Conservation (phyloP, 2,113 vertebrate species). For the Columbina picui region DNA sequence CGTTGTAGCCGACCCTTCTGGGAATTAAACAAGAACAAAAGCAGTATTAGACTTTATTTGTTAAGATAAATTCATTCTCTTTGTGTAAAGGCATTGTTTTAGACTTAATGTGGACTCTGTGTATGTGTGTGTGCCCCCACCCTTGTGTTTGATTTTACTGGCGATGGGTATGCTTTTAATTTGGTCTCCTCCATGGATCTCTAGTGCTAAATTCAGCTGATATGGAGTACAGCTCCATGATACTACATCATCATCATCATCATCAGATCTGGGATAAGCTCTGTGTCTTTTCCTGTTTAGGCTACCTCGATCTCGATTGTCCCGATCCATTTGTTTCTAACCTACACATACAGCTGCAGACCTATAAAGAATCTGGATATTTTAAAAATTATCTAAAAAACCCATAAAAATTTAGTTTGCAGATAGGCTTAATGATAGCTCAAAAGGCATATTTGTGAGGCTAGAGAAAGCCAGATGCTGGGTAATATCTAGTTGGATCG, state of each 20-base stretch:
- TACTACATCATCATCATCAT: background rate
- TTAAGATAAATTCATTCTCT: background rate
- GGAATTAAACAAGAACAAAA: constrained; percentile 27
- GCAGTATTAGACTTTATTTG: background rate
- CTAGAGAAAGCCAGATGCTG: background rate
- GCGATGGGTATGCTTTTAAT: background rate
- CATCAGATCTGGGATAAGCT: background rate
- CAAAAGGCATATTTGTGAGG: background rate
- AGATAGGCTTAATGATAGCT: fast-evolving
- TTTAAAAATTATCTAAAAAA: background rate
- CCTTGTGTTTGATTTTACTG: background rate
- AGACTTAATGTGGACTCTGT: background rate
- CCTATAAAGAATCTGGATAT: background rate
- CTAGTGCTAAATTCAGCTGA: background rate
- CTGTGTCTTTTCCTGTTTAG: background rate
- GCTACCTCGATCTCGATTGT: background rate
- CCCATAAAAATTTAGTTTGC: background rate
- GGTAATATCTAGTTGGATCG: background rate
- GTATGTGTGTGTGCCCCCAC: fast-evolving
- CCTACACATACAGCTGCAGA: background rate
- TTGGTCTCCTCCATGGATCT: background rate
- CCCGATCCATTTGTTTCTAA: background rate
- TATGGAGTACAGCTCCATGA: background rate
- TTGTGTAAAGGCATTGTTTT: background rate
- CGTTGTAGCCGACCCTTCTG: background rate